Percentiles rank a stretch among this genome's conserved stretches.
These are phyloP conservation scores for Tragelaphus strepsiceros DNA, from an alignment of 2,113 vertebrate species.

Conservation along the genomic window DNA sequence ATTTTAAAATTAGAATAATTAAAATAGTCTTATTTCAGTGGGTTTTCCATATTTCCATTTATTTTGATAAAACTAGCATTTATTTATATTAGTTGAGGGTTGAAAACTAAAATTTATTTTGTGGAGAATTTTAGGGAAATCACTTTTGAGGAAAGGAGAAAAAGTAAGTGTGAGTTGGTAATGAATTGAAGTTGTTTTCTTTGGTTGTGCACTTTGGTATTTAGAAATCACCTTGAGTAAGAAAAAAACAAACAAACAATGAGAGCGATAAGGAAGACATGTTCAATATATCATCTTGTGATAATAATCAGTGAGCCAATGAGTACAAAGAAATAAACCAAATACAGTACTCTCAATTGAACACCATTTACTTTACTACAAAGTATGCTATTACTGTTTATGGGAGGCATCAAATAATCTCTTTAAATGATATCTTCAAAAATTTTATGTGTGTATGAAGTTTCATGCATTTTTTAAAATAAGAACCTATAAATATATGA, in stretches of 20 bases:
- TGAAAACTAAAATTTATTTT: not conserved
- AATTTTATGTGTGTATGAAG: not conserved
- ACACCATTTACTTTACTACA: not conserved
- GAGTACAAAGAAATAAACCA: constrained; percentile 5
- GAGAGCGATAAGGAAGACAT: constrained; percentile 52
- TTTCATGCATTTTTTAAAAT: not conserved
- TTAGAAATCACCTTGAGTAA: constrained; percentile 64
- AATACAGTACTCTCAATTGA: constrained; percentile 26
- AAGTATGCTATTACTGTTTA: constrained; percentile 11
- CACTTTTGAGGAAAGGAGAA: not conserved
- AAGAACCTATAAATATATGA: not conserved
- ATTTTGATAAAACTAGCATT: not conserved
- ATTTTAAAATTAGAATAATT: not conserved
- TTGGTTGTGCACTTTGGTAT: not conserved
- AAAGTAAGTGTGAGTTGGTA: not conserved
- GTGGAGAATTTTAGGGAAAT: not conserved
- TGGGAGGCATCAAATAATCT: not conserved
- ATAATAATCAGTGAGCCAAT: constrained; percentile 56
- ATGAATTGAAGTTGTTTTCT: not conserved
- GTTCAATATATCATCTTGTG: constrained; percentile 50
- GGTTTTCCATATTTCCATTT: not conserved
- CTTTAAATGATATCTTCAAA: not conserved
- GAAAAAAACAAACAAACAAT: not conserved
- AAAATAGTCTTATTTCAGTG: not conserved
- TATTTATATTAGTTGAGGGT: not conserved